Evolutionary conservation across 2,888 invertebrate species (phyloP).

Genomic region (Lutraria lutraria): DNA sequence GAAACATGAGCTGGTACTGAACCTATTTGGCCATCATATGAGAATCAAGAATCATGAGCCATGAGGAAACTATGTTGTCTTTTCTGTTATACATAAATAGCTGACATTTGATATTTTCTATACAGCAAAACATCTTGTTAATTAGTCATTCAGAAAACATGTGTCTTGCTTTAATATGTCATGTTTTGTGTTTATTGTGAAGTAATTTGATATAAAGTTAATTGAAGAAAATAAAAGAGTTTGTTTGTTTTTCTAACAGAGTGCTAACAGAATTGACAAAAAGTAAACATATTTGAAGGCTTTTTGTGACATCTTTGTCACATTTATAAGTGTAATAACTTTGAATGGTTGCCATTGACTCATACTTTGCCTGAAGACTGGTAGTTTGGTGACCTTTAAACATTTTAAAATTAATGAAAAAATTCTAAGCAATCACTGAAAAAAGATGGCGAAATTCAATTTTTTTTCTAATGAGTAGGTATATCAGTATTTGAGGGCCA

Average conservation of each 20-base stretch:
- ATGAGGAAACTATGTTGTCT: background rate
- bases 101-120: slow-evolving; percentile 14
- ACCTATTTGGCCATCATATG: no score
- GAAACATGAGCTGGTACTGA: no score
- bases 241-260: background rate
- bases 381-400: background rate
- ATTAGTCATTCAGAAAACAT: slow-evolving; percentile 17
- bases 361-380: background rate
- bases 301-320: slow-evolving; percentile 16
- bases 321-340: background rate
- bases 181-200: background rate
- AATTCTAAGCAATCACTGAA: background rate
- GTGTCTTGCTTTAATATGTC: slow-evolving; percentile 12
- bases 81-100: background rate
- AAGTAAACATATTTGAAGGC: slow-evolving; percentile 2
- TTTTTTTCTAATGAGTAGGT: background rate
- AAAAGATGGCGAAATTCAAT: background rate
- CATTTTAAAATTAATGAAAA: background rate
- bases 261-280: background rate
- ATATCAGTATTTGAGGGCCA: background rate
- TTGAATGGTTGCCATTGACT: background rate
- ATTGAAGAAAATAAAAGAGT: slow-evolving; percentile 12
- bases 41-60: no score
- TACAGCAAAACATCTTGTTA: background rate
- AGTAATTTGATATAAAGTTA: background rate